Conservation (phyloP, 1,140 invertebrate species). For the Sycophila sp. region DNA sequence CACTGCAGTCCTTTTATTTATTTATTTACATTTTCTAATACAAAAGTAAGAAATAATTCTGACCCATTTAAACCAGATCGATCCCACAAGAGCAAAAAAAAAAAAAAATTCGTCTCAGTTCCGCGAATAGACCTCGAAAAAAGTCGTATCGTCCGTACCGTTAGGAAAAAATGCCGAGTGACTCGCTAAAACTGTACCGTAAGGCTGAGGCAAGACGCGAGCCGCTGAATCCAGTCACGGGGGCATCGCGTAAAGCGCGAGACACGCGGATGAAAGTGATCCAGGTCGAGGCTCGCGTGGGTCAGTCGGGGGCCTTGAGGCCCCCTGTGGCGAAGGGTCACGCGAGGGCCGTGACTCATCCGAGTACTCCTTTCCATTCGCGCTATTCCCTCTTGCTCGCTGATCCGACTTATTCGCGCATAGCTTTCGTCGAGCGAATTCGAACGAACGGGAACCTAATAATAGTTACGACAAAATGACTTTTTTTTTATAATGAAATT, state of each 20-base stretch:
- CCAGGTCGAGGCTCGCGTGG: conserved; percentile 20
- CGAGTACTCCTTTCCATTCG: neutral
- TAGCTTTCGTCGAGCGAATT: no score
- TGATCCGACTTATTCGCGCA: no score
- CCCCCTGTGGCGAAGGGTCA: neutral
- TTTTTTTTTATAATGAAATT: no score
- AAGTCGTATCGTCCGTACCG: neutral
- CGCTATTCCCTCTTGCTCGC: no score
- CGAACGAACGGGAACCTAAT: no score
- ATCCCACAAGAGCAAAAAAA: neutral
- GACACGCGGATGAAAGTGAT: conserved; percentile 26
- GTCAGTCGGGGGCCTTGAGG: conserved; percentile 5
- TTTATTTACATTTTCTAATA: no score
- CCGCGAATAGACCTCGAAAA: neutral
- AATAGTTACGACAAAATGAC: no score
- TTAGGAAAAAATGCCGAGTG: no score
- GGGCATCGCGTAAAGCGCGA: neutral
- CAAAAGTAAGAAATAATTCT: no score
- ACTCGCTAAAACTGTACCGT: neutral
- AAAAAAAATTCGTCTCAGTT: neutral
- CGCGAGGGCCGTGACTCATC: neutral
- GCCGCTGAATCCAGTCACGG: neutral
- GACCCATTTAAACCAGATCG: no score
- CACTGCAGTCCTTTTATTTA: no score
- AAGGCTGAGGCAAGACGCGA: neutral